Evolutionary conservation across 2,797 vertebrate species (phyloP), one percentile per base, ranked within the genome.

Genomic region (Gymnothorax reevesii): DNA sequence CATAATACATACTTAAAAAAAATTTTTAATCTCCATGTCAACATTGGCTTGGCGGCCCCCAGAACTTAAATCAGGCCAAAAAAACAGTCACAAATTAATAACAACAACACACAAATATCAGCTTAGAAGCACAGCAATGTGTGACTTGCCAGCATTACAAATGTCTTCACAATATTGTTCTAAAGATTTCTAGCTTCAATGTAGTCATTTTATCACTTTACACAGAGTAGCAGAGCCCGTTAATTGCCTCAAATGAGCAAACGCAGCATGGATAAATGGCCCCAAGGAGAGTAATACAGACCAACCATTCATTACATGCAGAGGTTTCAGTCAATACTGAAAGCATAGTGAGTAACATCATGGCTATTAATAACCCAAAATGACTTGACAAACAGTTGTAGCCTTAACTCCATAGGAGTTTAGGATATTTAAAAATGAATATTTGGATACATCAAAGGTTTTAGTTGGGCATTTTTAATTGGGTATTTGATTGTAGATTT

Each of bases 241-340:
- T 90, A 91, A 91, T 84, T 91, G 80, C 86, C 77, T 90, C 55
- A 89, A 88, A 87, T 85, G 77, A 87, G 89, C 85, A 88, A 89
- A 89, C 83, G 86, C 77, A 89, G 83, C 64, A 82, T 83, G 82
- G 83, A 22, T 86, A 52, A 7, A 57, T 33, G 59, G 82, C 87
- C 87, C 83, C 64, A 13, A 64, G 71, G 89, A 90, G 83, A 89
- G 60, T 57, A 88, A 57, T 57, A 82, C 15, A 77, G 17, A 64
- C 83, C 88, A 54, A 59, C 49, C 59, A 83, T 49, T 33, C 71
- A 84, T 49, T 22, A 55, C 66, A 77, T 57, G 69, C 71, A 84
- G 57, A 83, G 52, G 54, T 59, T 52, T 42, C 25, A 20, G 49
- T 57, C 55, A 84, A 87, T 79, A 84, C 66, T 9, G 2, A 20